Conservation (phyloP, 2,113 vertebrate species). For the Condylura cristata region DNA sequence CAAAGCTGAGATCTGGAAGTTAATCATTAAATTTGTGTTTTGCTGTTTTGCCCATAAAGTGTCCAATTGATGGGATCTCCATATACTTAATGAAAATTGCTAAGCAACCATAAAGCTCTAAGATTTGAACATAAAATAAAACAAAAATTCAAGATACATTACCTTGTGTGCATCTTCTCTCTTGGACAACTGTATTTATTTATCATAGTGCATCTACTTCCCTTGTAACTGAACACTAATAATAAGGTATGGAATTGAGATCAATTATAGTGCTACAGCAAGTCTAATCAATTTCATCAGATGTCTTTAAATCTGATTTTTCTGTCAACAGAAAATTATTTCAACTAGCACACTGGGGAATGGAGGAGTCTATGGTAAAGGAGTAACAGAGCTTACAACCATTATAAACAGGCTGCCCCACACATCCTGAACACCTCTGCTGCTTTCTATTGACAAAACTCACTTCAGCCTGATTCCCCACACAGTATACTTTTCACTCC, state of each 20-base stretch:
- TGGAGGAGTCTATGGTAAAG: neutral
- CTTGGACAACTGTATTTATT: neutral
- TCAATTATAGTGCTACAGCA: neutral
- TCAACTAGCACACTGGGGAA: neutral
- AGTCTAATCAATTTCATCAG: neutral
- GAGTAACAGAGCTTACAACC: neutral
- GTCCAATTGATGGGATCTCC: neutral
- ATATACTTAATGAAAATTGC: neutral
- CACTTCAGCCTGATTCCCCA: neutral
- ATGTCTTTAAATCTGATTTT: neutral
- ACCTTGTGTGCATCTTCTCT: neutral
- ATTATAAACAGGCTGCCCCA: neutral
- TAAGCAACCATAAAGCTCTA: neutral
- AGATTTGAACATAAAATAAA: neutral
- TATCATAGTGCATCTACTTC: neutral
- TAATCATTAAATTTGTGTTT: neutral
- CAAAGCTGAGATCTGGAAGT: neutral
- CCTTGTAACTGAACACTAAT: slow-evolving; percentile 30
- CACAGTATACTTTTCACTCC: neutral
- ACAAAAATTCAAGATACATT: neutral
- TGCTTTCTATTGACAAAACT: neutral
- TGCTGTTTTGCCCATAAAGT: neutral
- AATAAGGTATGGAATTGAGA: neutral
- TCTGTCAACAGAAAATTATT: neutral
- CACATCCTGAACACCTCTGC: neutral